Evolutionary conservation across 2,113 vertebrate genomes (phyloP), one percentile per base, ranked within the genome.

Genomic region (Corythornis cristatus): DNA sequence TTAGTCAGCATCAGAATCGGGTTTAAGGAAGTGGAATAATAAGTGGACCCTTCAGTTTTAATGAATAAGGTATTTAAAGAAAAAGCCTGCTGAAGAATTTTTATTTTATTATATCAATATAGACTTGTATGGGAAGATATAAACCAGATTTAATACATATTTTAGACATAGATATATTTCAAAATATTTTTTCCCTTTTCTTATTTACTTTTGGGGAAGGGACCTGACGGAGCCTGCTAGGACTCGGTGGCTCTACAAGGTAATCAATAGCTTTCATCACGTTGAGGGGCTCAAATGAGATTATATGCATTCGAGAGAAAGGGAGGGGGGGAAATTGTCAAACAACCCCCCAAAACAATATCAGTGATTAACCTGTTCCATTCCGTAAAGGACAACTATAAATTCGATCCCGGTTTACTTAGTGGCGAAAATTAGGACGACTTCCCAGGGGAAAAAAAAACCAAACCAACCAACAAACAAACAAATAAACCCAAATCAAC

Each of bases 11-110:
- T 66, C 58, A 80, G 89, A 96, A 87, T 73, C 64, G 26, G 23
- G 72, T 95, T 93, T 94, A 88, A 88, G 86, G 79, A 67, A 90
- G 89, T 74, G 91, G 51, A 95, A 70, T 96, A 95, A 96, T 89
- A 72, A 90, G 56, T 82, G 58, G 64, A 77, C 56, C 82, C 93
- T 82, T 88, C 71, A 83, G 29, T 93, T 91, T 96, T 74, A 91
- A 40, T 90, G 85, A 95, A 54, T 78, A 89, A 95, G 51, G 28
- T 95, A 80, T 85, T 95, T 73, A 84, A 68, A 87, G 71, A 84
- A 93, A 90, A 87, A 82, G 6, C 11, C 9, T 53, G 16, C 65
- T 15, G 67, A 96, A 96, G 72, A 50, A 85, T 88, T 94, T 95
- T 17, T 93, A 60, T 88, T 93, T 96, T 94, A 60, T 73, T 54